Base-by-base conservation (phyloP, 2,888 invertebrate genomes). In the Caenorhabditis zanzibari region DNA sequence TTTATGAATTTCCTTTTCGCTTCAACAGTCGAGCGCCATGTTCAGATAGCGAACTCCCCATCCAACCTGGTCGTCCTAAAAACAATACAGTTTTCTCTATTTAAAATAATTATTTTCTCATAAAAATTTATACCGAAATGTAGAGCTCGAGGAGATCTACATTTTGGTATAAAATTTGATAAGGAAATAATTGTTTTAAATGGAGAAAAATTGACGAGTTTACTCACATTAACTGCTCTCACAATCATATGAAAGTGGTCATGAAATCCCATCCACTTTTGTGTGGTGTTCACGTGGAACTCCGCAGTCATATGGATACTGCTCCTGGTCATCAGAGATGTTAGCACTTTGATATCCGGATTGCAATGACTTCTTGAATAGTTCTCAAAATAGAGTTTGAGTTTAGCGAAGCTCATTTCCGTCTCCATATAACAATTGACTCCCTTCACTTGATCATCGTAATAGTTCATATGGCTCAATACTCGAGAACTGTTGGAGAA, bases 391-490 rank as follows among this genome's bases (percentile, higher is more conserved):
- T 64, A 71, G 2, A 9, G 19, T 47, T 47, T 44, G 22, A 74
- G 19, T 24, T 41, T 41, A 47, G 69, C 22, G 32, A 54, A 77
- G 16, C 63, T 58, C 24, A 79, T 22, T 44, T 19, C 26, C 19
- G 26, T 49, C 5, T 64, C 35, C 19, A 71, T 64, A 26, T 79
- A 49, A 24, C 79, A 79, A n/a, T 44, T 44, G 4, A 7, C 28
- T 24, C 63, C 79, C 19, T 79, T 63, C 26, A 71, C 79, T 12
- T 64, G 56, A 35, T 79, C 79, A 52, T 79, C 79, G 19, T 79
- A 79, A 47, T 79, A 72, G 44, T 71, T 71, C 56, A 79, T 71
- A 58, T 79, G 79, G 19, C 69, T 19, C 32, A 54, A 22, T 6
- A 49, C 28, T 44, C 61, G 26, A 16, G 32, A 59, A 7, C 41